A percentile compares a stretch with the other conserved stretches of the same genome.
Evolutionary conservation across 1,140 invertebrate genomes (phyloP).

Genomic region (Caenorhabditis brenneri): DNA sequence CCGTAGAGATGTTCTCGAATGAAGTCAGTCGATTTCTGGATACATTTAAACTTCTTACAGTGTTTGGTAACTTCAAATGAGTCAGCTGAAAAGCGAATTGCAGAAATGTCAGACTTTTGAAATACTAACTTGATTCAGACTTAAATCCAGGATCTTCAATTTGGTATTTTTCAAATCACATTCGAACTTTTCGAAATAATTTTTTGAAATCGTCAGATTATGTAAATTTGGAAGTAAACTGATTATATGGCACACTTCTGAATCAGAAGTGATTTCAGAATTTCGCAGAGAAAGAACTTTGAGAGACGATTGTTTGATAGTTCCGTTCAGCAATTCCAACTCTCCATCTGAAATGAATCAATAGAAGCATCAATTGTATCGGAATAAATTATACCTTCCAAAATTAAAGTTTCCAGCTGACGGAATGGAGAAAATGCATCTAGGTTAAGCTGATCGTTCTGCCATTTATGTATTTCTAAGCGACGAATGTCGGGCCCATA

Average conservation of each 20-base stretch:
- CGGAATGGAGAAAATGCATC: not conserved
- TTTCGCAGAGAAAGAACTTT: not conserved
- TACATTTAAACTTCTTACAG: not conserved
- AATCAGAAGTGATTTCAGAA: not conserved
- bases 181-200: constrained; percentile 29
- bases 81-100: not conserved
- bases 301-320: not conserved
- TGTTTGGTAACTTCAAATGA: not conserved
- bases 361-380: not conserved
- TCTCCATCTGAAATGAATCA: not conserved
- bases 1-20: not conserved
- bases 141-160: not conserved
- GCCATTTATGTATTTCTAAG: not conserved
- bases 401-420: not conserved
- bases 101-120: not conserved
- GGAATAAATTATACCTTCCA: not conserved
- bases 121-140: not conserved
- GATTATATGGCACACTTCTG: constrained; percentile 1
- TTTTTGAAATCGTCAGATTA: not conserved
- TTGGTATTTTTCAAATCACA: not conserved
- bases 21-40: not conserved
- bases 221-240: not conserved
- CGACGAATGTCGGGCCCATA: not conserved
- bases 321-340: not conserved
- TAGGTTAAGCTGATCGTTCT: constrained; percentile 2